These are phyloP conservation scores for Muricea muricata DNA, from an alignment of 92 coral and sea anemone genomes.

Conservation along the genomic window DNA sequence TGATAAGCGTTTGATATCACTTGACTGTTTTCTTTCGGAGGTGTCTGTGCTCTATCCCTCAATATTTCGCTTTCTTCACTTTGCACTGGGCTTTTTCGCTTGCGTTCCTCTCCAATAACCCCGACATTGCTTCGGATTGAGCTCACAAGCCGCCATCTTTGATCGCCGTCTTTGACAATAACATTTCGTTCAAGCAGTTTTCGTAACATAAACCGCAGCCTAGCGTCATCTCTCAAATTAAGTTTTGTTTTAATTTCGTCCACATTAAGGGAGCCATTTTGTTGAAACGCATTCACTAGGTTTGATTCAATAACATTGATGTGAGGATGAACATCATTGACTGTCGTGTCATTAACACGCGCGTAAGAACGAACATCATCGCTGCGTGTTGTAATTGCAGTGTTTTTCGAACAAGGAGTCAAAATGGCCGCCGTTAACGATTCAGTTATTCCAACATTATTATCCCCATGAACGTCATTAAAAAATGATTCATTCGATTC, in stretches of 20 bases:
- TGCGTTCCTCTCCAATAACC: slow-evolving; percentile 39
- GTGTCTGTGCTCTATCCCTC: slow-evolving; percentile 13
- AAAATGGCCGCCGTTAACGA: slow-evolving; percentile 35
- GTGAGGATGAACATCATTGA: not conserved
- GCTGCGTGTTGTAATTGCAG: not conserved
- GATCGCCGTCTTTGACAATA: slow-evolving; percentile 3
- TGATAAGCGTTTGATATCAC: not conserved
- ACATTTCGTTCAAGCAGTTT: slow-evolving; percentile 8
- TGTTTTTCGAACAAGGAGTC: not conserved
- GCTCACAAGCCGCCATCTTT: slow-evolving; percentile 47
- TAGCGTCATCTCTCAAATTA: slow-evolving; percentile 2
- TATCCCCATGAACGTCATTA: not conserved
- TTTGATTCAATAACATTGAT: slow-evolving; percentile 28
- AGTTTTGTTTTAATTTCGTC: slow-evolving; percentile 9
- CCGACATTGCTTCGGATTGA: slow-evolving; percentile 2
- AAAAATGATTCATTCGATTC: slow-evolving; percentile 14
- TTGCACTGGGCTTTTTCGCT: slow-evolving; percentile 39
- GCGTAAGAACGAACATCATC: not conserved
- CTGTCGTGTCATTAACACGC: too few relatives aligned
- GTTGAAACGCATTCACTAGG: slow-evolving; percentile 28
- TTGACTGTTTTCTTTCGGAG: slow-evolving; percentile 27
- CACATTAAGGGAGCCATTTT: not conserved
- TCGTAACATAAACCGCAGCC: not conserved
- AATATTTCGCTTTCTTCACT: not conserved
- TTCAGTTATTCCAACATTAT: slow-evolving; percentile 3